Conservation (phyloP, 2,888 invertebrate genomes). For the Rhagophthalmus giganteus region DNA sequence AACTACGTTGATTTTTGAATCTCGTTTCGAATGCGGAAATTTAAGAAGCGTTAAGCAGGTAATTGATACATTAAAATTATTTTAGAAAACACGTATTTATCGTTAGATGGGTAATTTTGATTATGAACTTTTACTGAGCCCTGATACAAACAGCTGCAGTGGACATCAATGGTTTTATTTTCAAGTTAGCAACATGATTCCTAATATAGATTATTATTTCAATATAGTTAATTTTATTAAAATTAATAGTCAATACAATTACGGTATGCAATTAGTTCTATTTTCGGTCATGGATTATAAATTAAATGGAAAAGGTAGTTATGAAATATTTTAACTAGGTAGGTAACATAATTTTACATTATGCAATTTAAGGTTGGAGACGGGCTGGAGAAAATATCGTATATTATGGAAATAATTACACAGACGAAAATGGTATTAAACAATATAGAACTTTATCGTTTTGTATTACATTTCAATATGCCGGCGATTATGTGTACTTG, state of each 20-base stretch:
- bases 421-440: conserved; percentile 57
- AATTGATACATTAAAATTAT: conserved; percentile 19
- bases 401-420: conserved; percentile 79
- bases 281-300: conserved; percentile 78
- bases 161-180: conserved; percentile 93
- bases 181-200: conserved; percentile 79
- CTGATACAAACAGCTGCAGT: conserved; percentile 78
- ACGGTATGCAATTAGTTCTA: conserved; percentile 85
- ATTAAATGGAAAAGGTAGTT: conserved; percentile 57
- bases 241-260: conserved; percentile 83
- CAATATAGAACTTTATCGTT: conserved; percentile 79
- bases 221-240: conserved; percentile 89
- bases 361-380: conserved; percentile 63
- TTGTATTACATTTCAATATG: conserved; percentile 73
- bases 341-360: not conserved
- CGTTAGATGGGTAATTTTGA: conserved; percentile 72
- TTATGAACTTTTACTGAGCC: conserved; percentile 80
- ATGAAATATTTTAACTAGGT: not conserved
- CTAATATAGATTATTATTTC: conserved; percentile 71
- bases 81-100: conserved; percentile 10
- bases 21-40: conserved; percentile 86
- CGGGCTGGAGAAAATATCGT: conserved; percentile 76
- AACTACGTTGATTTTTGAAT: conserved; percentile 68
- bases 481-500: conserved; percentile 78
- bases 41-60: conserved; percentile 81